Evolutionary conservation across 1,140 invertebrate genomes (phyloP).

Genomic region (Trichonephila clavata): DNA sequence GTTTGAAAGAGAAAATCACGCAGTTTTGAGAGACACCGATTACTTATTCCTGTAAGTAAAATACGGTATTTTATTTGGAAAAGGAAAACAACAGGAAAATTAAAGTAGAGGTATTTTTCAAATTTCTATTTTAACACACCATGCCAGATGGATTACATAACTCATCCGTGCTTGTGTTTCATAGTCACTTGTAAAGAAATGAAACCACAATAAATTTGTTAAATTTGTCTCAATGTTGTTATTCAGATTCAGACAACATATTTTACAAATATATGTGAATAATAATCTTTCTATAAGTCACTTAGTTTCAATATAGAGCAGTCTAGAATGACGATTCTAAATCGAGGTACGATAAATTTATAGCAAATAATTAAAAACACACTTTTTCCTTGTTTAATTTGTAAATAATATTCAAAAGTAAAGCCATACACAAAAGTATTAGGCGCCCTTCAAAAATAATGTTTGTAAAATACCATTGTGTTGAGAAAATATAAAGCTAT

Average conservation of each 20-base stretch:
- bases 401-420: too few relatives aligned
- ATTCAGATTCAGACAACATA: not conserved
- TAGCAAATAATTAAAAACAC: too few relatives aligned
- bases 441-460: too few relatives aligned
- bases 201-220: slow-evolving; percentile 27
- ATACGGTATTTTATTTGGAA: not conserved
- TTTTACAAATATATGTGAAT: not conserved
- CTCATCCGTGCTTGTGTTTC: not conserved
- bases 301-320: too few relatives aligned
- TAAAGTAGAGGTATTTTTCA: not conserved
- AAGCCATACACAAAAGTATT: too few relatives aligned
- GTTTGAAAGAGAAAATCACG: slow-evolving; percentile 15
- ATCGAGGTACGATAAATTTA: too few relatives aligned
- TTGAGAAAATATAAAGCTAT: too few relatives aligned
- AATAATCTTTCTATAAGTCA: too few relatives aligned
- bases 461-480: too few relatives aligned
- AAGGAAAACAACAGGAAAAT: not conserved
- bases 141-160: not conserved
- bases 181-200: not conserved
- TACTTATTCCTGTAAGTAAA: not conserved
- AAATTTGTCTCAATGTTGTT: slow-evolving; percentile 23
- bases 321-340: too few relatives aligned
- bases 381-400: too few relatives aligned
- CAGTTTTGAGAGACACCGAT: slow-evolving; percentile 3
- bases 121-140: not conserved